Percentiles rank a stretch among this genome's conserved stretches.
Conservation (phyloP, 2,113 vertebrate genomes). For the Lynx canadensis region DNA sequence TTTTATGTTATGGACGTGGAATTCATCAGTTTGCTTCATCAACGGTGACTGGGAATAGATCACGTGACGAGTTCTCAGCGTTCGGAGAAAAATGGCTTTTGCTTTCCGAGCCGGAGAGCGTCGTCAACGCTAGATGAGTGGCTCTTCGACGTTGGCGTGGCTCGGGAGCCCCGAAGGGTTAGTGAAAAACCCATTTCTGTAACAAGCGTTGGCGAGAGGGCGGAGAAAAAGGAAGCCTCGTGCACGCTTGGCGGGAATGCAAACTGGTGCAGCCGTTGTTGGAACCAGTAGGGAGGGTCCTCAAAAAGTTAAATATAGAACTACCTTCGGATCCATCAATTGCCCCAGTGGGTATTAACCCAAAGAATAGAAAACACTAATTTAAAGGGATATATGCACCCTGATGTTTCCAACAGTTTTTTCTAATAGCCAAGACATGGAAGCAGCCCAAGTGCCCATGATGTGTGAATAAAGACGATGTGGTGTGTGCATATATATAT, state of each 20-base stretch:
- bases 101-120: background rate
- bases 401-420: background rate
- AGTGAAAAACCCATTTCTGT: background rate
- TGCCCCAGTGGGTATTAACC: background rate
- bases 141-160: background rate
- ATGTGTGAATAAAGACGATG: background rate
- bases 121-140: background rate
- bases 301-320: background rate
- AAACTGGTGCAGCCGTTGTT: background rate
- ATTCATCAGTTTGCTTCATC: background rate
- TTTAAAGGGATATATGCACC: background rate
- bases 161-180: fast-evolving
- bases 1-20: background rate
- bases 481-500: background rate
- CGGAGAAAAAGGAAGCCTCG: background rate
- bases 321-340: background rate
- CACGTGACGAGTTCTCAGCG: background rate
- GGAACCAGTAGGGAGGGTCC: background rate
- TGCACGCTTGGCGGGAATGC: background rate
- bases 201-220: background rate
- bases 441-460: background rate
- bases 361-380: background rate
- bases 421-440: background rate
- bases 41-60: background rate
- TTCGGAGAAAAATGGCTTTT: background rate